Evolutionary conservation across 2,888 invertebrate species (phyloP), one percentile per base, ranked within the genome.

Genomic region (Apomyelois bistriatella): DNA sequence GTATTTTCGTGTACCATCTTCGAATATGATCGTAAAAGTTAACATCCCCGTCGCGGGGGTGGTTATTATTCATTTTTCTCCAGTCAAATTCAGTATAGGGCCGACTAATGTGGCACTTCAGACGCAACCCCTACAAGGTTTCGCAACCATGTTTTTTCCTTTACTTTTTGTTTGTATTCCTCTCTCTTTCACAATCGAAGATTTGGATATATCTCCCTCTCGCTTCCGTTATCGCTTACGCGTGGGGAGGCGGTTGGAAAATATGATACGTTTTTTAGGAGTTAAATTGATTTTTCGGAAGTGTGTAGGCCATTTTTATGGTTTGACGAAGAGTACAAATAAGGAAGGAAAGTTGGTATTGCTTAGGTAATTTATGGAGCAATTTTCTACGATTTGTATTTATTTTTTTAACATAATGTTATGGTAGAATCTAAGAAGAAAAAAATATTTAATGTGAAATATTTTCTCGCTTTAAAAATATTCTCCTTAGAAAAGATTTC

Each of bases 251-350:
- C 73, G 61, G 72, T 35, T 69, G 77, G 76, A 85, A 87, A 89
- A 87, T 89, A 88, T 90, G 89, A 88, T 89, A 85, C 85, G 86
- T 85, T 82, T 83, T 85, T 85, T 81, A 76, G 81, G 78, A 83
- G 73, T 79, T 79, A 86, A 89, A 89, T 89, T 88, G 88, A 87
- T 89, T 89, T 86, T 88, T 81, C 69, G 70, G 76, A 80, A 82
- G 78, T 83, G 76, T 85, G 81, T 84, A 77, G 69, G 84, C 83
- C 85, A 85, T 88, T 83, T 46, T 84, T 82, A 80, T 72, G 64
- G 67, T 42, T 22, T 43, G 28, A 32, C 38, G 30, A 49, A 47
- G 38, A 52, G 36, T 32, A 30, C 16, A 40, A 40, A 47, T 32
- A 52, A 52, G 35, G 35, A 38, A 46, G 42, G 37, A 37, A 52